Evolutionary conservation across 2,888 invertebrate genomes (phyloP).

Genomic region (Blastobasis lacticolella): DNA sequence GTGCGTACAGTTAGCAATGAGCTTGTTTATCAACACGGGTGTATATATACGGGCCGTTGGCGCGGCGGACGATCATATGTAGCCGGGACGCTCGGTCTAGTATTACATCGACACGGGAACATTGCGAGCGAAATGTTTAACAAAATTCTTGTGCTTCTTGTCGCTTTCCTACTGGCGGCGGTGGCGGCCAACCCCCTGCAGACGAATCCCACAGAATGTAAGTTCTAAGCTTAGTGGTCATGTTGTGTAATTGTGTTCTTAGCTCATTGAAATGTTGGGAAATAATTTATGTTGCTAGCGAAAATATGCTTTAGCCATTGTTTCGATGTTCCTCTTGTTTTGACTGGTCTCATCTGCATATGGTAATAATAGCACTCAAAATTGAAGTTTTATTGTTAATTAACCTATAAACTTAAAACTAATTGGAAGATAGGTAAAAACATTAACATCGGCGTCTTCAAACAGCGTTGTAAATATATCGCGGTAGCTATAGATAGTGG

Average conservation of each 20-base stretch:
- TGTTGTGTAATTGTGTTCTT: no score
- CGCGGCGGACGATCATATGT: constrained; percentile 21
- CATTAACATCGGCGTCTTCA: no score
- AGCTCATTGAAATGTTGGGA: no score
- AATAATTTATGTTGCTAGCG: no score
- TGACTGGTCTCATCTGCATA: no score
- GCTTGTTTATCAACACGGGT: constrained; percentile 33
- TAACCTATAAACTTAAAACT: no score
- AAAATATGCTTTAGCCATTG: no score
- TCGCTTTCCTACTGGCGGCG: constrained; percentile 28
- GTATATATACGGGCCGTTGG: constrained; percentile 32
- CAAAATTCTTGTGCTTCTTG: constrained; percentile 28
- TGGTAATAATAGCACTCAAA: no score
- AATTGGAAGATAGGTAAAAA: no score
- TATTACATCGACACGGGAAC: constrained; percentile 7
- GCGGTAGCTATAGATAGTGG: constrained; percentile 19
- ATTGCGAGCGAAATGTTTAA: constrained; percentile 25
- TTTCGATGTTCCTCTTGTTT: no score
- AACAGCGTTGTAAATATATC: constrained; percentile 13
- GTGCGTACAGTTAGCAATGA: neutral
- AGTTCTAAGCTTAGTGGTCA: no score
- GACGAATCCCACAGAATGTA: neutral
- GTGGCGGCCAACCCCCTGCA: constrained; percentile 26
- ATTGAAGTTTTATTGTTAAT: no score
- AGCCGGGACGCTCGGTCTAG: constrained; percentile 5